Evolutionary conservation across 2,113 vertebrate genomes (phyloP).

Genomic region (Hippocampus abdominalis): DNA sequence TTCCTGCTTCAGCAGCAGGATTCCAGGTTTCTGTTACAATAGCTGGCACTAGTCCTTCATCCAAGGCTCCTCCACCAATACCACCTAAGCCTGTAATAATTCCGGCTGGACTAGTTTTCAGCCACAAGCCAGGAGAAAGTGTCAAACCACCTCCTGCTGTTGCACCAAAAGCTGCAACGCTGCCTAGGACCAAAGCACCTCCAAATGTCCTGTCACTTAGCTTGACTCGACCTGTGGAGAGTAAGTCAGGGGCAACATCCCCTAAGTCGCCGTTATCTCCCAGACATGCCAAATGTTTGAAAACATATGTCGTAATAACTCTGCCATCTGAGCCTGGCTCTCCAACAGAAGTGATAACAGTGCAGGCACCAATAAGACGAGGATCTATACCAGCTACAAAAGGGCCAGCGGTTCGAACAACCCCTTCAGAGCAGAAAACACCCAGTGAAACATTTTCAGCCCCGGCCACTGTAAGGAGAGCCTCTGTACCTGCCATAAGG

Average conservation of each 20-base stretch:
- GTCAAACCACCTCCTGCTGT: slow-evolving; percentile 81
- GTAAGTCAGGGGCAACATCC: slow-evolving; percentile 76
- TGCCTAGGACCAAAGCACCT: slow-evolving; percentile 78
- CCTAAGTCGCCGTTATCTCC: slow-evolving; percentile 92
- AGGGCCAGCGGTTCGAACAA: slow-evolving; percentile 52
- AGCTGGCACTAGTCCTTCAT: slow-evolving; percentile 38
- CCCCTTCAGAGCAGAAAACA: slow-evolving; percentile 62
- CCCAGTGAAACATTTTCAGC: slow-evolving; percentile 43
- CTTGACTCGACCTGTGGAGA: slow-evolving; percentile 80
- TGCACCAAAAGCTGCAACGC: slow-evolving; percentile 72
- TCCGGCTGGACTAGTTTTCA: slow-evolving; percentile 88
- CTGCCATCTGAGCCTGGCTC: slow-evolving; percentile 93
- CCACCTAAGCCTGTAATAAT: slow-evolving; percentile 90
- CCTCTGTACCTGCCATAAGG: slow-evolving; percentile 55
- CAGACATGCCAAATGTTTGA: slow-evolving; percentile 82
- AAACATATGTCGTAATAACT: slow-evolving; percentile 96
- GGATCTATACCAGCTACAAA: slow-evolving; percentile 60
- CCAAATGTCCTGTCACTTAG: slow-evolving; percentile 84
- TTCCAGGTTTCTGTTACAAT: slow-evolving; percentile 48
- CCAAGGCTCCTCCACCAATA: slow-evolving; percentile 87
- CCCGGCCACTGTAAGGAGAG: slow-evolving; percentile 48
- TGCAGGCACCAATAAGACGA: slow-evolving; percentile 74
- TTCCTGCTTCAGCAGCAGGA: slow-evolving; percentile 30
- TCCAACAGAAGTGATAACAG: slow-evolving; percentile 82
- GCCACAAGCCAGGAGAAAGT: slow-evolving; percentile 81